A percentile compares a stretch with the other conserved stretches of the same genome.
These are phyloP conservation scores for Parazoanthus swiftii DNA, from an alignment of 92 coral and sea anemone species.

Conservation along the genomic window DNA sequence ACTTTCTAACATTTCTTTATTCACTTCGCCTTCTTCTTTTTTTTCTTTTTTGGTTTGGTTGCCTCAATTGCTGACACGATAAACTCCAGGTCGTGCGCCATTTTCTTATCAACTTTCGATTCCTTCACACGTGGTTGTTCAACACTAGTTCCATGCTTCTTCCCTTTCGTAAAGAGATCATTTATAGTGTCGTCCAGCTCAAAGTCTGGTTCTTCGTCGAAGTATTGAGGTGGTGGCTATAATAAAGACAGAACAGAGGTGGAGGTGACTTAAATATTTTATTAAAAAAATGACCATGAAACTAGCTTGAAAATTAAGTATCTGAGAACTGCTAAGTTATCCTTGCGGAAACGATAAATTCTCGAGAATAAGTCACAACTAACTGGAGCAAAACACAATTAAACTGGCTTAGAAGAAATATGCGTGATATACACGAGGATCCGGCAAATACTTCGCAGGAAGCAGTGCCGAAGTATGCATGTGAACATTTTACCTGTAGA, in stretches of 20 bases:
- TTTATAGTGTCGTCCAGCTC: constrained; percentile 4
- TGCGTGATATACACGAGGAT: no score
- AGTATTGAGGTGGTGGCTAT: neutral
- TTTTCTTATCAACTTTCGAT: neutral
- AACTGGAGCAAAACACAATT: no score
- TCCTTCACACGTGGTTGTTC: neutral
- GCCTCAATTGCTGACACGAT: constrained; percentile 20
- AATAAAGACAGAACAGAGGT: neutral
- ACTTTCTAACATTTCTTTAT: neutral
- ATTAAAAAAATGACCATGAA: neutral
- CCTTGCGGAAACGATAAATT: no score
- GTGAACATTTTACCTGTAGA: constrained; percentile 7
- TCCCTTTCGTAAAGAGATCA: neutral
- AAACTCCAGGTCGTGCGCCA: neutral
- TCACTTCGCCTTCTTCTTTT: constrained; percentile 14
- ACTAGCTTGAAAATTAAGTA: no score
- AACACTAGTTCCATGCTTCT: neutral
- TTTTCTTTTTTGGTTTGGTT: constrained; percentile 24
- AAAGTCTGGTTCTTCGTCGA: neutral
- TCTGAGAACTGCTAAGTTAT: no score
- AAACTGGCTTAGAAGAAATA: no score
- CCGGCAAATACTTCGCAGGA: no score
- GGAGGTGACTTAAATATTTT: neutral
- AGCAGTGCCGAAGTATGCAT: no score
- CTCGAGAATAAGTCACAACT: no score